Conservation (phyloP, 2,888 invertebrate genomes). For the Anoplius nigerrimus region DNA sequence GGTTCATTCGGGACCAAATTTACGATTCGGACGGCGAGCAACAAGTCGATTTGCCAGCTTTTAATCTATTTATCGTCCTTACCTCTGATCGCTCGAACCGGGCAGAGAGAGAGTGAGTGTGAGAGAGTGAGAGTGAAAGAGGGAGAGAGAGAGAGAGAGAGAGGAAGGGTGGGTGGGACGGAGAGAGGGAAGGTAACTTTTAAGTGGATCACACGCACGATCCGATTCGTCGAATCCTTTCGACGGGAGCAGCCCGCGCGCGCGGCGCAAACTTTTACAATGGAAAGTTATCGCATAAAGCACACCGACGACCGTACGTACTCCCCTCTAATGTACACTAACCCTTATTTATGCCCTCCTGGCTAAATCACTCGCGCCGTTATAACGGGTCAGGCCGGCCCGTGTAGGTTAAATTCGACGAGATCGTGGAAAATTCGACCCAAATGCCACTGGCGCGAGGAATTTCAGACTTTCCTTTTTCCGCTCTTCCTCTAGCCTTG, state of each 20-base stretch:
- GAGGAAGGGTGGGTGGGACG: no score
- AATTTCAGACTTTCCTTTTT: slow-evolving; percentile 24
- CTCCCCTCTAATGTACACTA: slow-evolving; percentile 40
- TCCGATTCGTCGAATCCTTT: no score
- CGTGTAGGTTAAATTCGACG: slow-evolving; percentile 19
- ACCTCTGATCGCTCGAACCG: no score
- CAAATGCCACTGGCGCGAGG: slow-evolving; percentile 1
- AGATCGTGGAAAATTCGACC: slow-evolving; percentile 22
- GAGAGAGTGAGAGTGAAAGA: no score
- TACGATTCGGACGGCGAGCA: no score
- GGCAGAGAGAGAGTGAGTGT: no score
- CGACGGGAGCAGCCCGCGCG: background rate
- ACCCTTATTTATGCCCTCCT: slow-evolving; percentile 48
- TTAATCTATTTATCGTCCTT: no score
- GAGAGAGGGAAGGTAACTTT: no score
- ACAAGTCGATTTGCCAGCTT: no score
- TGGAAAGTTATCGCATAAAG: slow-evolving; percentile 54
- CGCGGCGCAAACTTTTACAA: slow-evolving; percentile 41
- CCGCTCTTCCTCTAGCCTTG: background rate
- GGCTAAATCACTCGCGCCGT: slow-evolving; percentile 48
- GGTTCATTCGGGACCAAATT: no score
- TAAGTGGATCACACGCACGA: no score
- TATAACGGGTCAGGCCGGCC: slow-evolving; percentile 28
- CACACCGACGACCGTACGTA: slow-evolving; percentile 29
- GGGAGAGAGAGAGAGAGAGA: no score